Percentiles rank a stretch among this genome's conserved stretches.
Evolutionary conservation across 2,113 vertebrate species (phyloP).

Genomic region (Trogon surrucura): DNA sequence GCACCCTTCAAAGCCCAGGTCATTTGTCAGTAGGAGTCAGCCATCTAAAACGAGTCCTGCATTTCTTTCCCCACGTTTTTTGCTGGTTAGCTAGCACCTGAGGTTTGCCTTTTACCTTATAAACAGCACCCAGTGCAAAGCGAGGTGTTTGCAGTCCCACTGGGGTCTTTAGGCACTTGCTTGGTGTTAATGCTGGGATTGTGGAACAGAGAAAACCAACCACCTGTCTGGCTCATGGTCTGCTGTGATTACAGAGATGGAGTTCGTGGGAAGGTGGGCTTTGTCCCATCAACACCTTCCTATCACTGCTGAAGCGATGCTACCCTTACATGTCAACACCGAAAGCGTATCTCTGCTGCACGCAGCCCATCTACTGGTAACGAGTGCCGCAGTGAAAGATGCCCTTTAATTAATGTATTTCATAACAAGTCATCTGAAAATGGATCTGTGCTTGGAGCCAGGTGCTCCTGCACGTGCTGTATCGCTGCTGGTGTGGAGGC

Average conservation of each 20-base stretch:
- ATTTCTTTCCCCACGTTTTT: not conserved
- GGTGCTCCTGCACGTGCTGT: not conserved
- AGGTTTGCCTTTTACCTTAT: not conserved
- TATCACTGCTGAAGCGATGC: slow-evolving; percentile 27
- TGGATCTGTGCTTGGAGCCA: not conserved
- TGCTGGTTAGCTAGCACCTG: not conserved
- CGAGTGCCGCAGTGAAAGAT: not conserved
- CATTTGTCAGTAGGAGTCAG: not conserved
- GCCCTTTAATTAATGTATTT: slow-evolving; percentile 12
- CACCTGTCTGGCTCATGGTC: not conserved
- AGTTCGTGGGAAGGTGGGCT: slow-evolving; percentile 15
- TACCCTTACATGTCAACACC: slow-evolving; percentile 30
- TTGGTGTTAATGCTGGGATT: not conserved
- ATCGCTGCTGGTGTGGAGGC: not conserved
- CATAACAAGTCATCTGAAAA: not conserved
- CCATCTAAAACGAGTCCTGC: not conserved
- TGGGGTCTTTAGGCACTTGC: not conserved
- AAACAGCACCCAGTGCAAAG: not conserved
- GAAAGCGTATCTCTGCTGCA: not conserved
- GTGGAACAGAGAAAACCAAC: not conserved
- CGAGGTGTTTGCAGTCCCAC: not conserved
- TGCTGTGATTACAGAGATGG: not conserved
- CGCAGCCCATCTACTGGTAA: not conserved
- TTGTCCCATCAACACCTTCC: slow-evolving; percentile 50
- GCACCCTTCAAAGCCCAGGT: not conserved